Conservation (phyloP, 2,113 vertebrate genomes). For the Phalacrocorax pelagicus region DNA sequence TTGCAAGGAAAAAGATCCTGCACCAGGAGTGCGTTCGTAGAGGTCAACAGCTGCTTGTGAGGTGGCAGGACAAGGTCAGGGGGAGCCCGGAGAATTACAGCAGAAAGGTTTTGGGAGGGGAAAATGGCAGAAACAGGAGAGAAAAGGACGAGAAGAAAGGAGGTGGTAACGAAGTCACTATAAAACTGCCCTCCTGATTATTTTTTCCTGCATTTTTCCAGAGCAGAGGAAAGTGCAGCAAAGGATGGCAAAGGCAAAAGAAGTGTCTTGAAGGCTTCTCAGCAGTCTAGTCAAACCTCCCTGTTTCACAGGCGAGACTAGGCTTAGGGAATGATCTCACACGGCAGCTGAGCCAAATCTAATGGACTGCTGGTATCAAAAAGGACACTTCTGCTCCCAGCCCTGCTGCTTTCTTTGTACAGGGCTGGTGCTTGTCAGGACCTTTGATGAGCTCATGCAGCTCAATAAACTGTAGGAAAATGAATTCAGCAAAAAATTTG, state of each 20-base stretch:
- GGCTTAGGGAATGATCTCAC: not conserved
- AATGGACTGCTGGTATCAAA: not conserved
- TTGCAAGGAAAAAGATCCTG: not conserved
- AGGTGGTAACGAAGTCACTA: not conserved
- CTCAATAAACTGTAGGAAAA: conserved; percentile 13
- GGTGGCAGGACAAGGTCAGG: not conserved
- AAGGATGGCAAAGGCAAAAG: not conserved
- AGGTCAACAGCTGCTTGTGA: not conserved
- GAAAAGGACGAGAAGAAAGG: not conserved
- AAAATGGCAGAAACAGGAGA: not conserved
- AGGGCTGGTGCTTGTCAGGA: not conserved
- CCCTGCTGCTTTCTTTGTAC: not conserved
- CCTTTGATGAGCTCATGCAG: not conserved
- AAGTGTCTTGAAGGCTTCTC: not conserved
- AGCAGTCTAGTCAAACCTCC: not conserved
- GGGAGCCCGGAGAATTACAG: not conserved
- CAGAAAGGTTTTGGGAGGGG: not conserved
- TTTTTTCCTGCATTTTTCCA: not conserved
- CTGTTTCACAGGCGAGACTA: not conserved
- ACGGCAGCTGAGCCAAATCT: not conserved
- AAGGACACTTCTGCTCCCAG: not conserved
- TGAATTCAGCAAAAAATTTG: not conserved
- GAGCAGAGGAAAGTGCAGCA: not conserved
- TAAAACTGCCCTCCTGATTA: not conserved
- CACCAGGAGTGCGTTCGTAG: not conserved